phyloP scores from a whole-genome alignment of 2,797 vertebrate genomes.

The Sebastiscus tertius region DNA sequence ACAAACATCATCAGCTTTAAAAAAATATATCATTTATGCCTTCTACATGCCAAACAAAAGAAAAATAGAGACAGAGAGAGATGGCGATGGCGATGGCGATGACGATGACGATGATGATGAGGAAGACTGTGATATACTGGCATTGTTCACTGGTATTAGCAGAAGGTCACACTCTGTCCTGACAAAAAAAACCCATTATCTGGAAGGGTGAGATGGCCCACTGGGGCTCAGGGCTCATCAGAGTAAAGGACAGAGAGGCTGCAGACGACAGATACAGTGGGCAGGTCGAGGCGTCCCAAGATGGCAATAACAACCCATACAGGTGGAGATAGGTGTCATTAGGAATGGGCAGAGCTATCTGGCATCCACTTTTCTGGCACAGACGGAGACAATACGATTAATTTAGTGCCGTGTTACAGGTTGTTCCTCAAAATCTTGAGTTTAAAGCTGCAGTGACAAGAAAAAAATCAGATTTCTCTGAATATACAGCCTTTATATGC shows the following conservation, averaged over 20 bases:
- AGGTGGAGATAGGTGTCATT: conserved; percentile 38
- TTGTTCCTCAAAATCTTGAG: not conserved
- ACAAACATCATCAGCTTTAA: not conserved
- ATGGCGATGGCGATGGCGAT: not conserved
- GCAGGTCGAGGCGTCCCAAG: conserved; percentile 19
- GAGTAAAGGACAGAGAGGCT: conserved; percentile 47
- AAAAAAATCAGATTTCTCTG: not conserved
- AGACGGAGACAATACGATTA: conserved; percentile 9
- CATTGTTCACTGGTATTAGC: conserved; percentile 33
- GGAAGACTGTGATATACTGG: conserved; percentile 20
- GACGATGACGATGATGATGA: conserved; percentile 4
- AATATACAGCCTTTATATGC: not conserved
- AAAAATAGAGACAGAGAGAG: conserved; percentile 3
- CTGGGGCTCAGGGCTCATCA: conserved; percentile 47
- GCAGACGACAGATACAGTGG: conserved; percentile 40
- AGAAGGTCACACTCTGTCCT: conserved; percentile 56
- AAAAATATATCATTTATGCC: not conserved
- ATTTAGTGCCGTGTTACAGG: not conserved
- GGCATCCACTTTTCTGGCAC: conserved; percentile 12
- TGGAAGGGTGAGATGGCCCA: conserved; percentile 34
- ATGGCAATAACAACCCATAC: conserved; percentile 30
- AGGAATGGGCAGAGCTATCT: conserved; percentile 1
- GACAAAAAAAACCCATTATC: conserved; percentile 57
- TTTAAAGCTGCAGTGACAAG: not conserved
- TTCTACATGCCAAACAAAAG: not conserved